Conservation (phyloP, 2,888 invertebrate species). For the Ochropleura plecta region DNA sequence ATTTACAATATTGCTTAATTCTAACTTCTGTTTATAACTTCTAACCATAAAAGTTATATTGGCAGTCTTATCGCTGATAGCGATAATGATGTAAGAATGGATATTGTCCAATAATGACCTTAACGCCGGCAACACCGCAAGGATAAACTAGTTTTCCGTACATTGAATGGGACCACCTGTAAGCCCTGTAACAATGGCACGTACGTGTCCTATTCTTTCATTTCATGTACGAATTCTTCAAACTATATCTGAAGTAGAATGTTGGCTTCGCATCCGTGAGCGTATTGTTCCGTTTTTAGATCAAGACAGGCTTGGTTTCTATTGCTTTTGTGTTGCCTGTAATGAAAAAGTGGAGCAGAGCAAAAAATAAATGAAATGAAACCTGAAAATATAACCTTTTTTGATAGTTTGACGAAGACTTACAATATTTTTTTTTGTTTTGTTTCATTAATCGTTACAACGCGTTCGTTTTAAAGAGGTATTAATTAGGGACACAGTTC, state of each 20-base stretch:
- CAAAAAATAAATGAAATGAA: slow-evolving; percentile 12
- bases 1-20: too few relatives aligned
- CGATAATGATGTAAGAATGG: too few relatives aligned
- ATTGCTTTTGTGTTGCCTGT: slow-evolving; percentile 34
- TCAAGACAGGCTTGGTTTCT: slow-evolving; percentile 29
- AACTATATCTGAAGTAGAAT: slow-evolving; percentile 25
- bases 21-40: too few relatives aligned
- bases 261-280: slow-evolving; percentile 28
- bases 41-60: too few relatives aligned
- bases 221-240: slow-evolving; percentile 28
- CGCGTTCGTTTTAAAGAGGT: background rate
- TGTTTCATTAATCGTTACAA: background rate
- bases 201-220: slow-evolving; percentile 21
- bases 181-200: slow-evolving; percentile 25
- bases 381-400: background rate
- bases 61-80: too few relatives aligned
- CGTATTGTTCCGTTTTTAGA: slow-evolving; percentile 49
- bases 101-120: background rate
- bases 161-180: slow-evolving; percentile 39
- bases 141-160: background rate
- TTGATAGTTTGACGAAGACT: background rate
- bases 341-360: slow-evolving; percentile 12
- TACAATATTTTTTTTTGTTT: background rate
- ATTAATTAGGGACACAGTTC: background rate
- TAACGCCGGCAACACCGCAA: too few relatives aligned